Evolutionary conservation across 2,113 vertebrate species (phyloP).

Genomic region (Xenopus borealis): DNA sequence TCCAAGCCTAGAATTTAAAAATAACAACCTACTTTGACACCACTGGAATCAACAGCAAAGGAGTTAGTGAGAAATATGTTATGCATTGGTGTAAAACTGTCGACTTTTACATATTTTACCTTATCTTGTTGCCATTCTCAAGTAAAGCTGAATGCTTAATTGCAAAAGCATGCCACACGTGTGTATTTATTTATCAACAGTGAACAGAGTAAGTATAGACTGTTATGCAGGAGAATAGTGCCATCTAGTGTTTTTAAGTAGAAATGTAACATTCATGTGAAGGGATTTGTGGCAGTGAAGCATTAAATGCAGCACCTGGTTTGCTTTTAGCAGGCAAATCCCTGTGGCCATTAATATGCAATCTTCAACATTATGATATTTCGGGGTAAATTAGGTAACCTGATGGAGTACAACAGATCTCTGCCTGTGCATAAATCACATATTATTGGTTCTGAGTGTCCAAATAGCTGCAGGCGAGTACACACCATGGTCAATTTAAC

Average conservation of each 20-base stretch:
- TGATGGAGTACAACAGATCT: slow-evolving; percentile 5
- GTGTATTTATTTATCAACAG: too few relatives aligned
- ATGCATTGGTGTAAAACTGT: too few relatives aligned
- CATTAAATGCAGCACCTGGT: too few relatives aligned
- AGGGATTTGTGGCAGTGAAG: background rate
- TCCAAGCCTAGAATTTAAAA: too few relatives aligned
- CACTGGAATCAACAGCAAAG: too few relatives aligned
- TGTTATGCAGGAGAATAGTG: slow-evolving; percentile 6
- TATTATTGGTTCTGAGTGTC: background rate
- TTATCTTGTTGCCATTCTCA: too few relatives aligned
- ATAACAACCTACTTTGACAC: too few relatives aligned
- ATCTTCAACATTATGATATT: slow-evolving; percentile 20
- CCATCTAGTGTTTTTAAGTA: slow-evolving; percentile 11
- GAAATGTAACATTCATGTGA: background rate
- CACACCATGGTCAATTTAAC: background rate
- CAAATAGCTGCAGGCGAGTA: background rate
- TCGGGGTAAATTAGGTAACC: slow-evolving; percentile 21
- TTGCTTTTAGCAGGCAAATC: background rate
- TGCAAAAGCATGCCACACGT: too few relatives aligned
- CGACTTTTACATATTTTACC: too few relatives aligned
- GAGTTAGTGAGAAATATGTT: too few relatives aligned
- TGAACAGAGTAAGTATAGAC: too few relatives aligned
- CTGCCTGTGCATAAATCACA: background rate
- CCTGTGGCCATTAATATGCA: slow-evolving; percentile 5
- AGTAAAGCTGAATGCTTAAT: too few relatives aligned